These are phyloP conservation scores for Melitaea cinxia DNA, from an alignment of 1,140 invertebrate species.

Conservation along the genomic window DNA sequence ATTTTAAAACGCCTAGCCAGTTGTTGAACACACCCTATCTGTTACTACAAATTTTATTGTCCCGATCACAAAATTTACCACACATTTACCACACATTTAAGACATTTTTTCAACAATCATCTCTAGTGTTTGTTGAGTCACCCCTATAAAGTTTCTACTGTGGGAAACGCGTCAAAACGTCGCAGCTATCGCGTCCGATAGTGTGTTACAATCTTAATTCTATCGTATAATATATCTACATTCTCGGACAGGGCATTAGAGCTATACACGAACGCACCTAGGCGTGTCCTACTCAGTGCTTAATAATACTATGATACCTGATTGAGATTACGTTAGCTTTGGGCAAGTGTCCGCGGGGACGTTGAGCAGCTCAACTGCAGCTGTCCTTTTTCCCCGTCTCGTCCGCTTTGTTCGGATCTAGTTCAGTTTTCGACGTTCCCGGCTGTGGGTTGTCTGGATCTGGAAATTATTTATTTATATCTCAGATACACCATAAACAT, in stretches of 20 bases:
- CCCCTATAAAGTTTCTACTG: too few relatives aligned
- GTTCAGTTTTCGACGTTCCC: conserved; percentile 58
- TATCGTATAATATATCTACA: conserved; percentile 18
- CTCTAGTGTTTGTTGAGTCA: too few relatives aligned
- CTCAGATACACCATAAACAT: not conserved
- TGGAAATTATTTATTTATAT: conserved; percentile 39
- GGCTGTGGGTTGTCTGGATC: conserved; percentile 59
- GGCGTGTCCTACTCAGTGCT: conserved; percentile 60
- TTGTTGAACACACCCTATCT: too few relatives aligned
- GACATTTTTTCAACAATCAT: too few relatives aligned
- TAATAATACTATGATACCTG: conserved; percentile 68
- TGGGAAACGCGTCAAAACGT: too few relatives aligned
- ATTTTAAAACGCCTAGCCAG: too few relatives aligned
- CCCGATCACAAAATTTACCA: too few relatives aligned
- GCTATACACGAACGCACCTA: conserved; percentile 53
- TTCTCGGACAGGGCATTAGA: conserved; percentile 31
- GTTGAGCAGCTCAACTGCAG: conserved; percentile 68
- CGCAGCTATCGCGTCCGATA: too few relatives aligned
- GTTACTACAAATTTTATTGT: too few relatives aligned
- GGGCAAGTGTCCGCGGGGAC: conserved; percentile 63
- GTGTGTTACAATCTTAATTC: too few relatives aligned
- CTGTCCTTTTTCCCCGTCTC: conserved; percentile 56
- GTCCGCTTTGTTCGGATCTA: conserved; percentile 50
- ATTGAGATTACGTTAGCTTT: conserved; percentile 76
- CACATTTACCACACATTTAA: too few relatives aligned